A percentile compares a stretch with the other conserved stretches of the same genome.
phyloP scores from a whole-genome alignment of 2,113 vertebrate species.

The Scatophagus argus region DNA sequence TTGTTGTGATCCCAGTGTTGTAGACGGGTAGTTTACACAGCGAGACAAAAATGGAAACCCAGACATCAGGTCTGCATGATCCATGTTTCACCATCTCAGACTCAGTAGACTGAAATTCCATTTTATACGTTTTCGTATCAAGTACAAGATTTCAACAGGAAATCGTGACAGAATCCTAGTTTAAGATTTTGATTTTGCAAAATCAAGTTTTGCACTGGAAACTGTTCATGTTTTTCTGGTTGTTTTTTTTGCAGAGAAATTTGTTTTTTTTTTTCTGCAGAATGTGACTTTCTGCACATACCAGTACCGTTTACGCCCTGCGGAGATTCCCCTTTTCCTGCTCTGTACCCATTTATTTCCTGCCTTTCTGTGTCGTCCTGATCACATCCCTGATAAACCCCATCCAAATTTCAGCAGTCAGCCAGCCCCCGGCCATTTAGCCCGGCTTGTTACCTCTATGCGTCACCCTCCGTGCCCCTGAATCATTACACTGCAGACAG shows the following conservation, averaged over 20 bases:
- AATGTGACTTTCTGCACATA: conserved; percentile 29
- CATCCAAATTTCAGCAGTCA: conserved; percentile 44
- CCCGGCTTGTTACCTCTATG: conserved; percentile 35
- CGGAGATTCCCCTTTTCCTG: conserved; percentile 70
- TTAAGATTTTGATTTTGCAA: background rate
- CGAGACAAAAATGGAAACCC: conserved; percentile 18
- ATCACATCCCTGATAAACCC: conserved; percentile 59
- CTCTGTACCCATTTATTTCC: conserved; percentile 64
- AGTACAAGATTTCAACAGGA: background rate
- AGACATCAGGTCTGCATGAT: conserved; percentile 17
- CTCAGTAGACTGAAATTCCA: background rate
- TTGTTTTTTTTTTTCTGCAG: conserved; percentile 30
- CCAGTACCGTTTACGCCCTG: conserved; percentile 23
- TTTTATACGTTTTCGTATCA: background rate
- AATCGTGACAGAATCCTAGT: background rate
- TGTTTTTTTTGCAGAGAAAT: background rate
- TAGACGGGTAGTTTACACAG: conserved; percentile 41
- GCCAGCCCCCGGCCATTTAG: conserved; percentile 25
- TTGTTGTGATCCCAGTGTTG: conserved; percentile 41
- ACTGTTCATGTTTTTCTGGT: too few species aligned
- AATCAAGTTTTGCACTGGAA: background rate
- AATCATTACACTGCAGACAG: conserved; percentile 75
- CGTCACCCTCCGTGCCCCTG: conserved; percentile 43
- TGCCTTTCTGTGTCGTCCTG: conserved; percentile 67
- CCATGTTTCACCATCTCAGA: conserved; percentile 1